These are phyloP conservation scores for Galerucella calmariensis DNA, from an alignment of 2,888 invertebrate species.

Conservation along the genomic window DNA sequence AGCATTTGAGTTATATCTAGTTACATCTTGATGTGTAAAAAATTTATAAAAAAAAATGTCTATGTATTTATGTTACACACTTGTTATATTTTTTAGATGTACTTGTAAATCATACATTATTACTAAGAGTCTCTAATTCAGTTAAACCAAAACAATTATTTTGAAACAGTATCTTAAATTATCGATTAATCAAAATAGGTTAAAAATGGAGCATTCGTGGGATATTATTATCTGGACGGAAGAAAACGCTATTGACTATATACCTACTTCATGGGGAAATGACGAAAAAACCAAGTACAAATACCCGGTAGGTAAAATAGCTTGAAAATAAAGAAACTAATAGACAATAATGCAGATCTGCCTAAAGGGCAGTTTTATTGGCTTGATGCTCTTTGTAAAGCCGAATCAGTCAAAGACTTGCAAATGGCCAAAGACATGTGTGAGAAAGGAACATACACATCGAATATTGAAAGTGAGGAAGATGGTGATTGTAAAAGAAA, in stretches of 20 bases:
- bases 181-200: conserved; percentile 24
- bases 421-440: conserved; percentile 23
- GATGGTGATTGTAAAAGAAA: conserved; percentile 15
- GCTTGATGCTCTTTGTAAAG: conserved; percentile 23
- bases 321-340: conserved; percentile 18
- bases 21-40: conserved; percentile 20
- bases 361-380: conserved; percentile 22
- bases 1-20: conserved; percentile 25
- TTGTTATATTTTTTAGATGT: conserved; percentile 10
- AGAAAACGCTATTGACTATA: conserved; percentile 22
- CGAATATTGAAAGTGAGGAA: conserved; percentile 21
- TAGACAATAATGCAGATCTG: conserved; percentile 23
- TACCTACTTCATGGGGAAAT: conserved; percentile 22
- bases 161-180: conserved; percentile 14
- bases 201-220: conserved; percentile 23
- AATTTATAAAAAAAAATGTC: conserved; percentile 13
- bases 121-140: conserved; percentile 16
- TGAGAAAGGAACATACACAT: conserved; percentile 24
- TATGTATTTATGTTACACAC: conserved; percentile 14
- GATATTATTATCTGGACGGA: conserved; percentile 14
- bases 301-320: conserved; percentile 22
- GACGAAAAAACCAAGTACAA: conserved; percentile 21
- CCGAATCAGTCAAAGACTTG: conserved; percentile 23
- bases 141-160: conserved; percentile 20
- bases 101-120: conserved; percentile 9